A percentile compares a stretch with the other conserved stretches of the same genome.
phyloP scores from a whole-genome alignment of 1,140 invertebrate genomes.

The Acromyrmex heyeri region DNA sequence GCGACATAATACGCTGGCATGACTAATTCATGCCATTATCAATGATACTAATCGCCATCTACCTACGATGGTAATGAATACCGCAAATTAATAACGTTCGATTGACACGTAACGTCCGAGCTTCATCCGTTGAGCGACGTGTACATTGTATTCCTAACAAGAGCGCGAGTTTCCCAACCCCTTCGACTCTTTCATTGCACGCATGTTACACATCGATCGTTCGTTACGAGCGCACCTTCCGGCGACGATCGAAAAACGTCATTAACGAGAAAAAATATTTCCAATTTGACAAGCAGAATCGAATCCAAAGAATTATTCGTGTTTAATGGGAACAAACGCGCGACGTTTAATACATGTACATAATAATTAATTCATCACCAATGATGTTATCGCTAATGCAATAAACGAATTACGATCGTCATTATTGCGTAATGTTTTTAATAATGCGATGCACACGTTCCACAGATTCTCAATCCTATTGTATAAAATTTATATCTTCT shows the following conservation, averaged over 20 bases:
- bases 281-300: conserved; percentile 15
- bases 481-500: neutral
- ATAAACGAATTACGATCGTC: neutral
- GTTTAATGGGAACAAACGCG: neutral
- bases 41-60: conserved; percentile 55
- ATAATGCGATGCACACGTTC: neutral
- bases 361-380: conserved; percentile 25
- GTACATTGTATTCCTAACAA: conserved; percentile 62
- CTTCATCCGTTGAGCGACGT: conserved; percentile 53
- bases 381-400: neutral
- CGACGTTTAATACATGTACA: conserved; percentile 6
- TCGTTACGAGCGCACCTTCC: conserved; percentile 32
- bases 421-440: conserved; percentile 18
- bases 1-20: conserved; percentile 56
- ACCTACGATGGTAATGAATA: conserved; percentile 58
- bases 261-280: conserved; percentile 46
- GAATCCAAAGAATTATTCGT: conserved; percentile 27
- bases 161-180: conserved; percentile 35
- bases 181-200: conserved; percentile 43
- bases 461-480: neutral
- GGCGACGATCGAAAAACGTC: conserved; percentile 33
- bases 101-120: conserved; percentile 55
- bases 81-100: conserved; percentile 65
- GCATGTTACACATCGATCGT: conserved; percentile 31
- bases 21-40: conserved; percentile 58